A percentile compares a stretch with the other conserved stretches of the same genome.
phyloP scores from a whole-genome alignment of 64 coral and sea anemone genomes.

The Pocillopora verrucosa region DNA sequence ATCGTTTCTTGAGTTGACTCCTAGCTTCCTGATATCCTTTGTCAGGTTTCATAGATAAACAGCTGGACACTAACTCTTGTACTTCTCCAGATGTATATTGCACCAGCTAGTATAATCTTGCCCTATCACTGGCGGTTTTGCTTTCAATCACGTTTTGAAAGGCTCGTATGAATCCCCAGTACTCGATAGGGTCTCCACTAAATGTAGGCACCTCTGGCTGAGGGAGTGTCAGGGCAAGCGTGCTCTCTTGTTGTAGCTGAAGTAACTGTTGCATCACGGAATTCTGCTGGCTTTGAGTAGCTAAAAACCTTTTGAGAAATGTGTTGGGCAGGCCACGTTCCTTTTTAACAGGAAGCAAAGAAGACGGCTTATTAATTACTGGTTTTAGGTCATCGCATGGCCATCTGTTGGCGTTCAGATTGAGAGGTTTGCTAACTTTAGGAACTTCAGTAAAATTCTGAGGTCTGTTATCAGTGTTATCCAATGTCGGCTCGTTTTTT shows the following conservation, averaged over 20 bases:
- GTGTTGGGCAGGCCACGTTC: neutral
- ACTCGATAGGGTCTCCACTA: conserved; percentile 55
- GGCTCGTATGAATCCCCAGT: conserved; percentile 45
- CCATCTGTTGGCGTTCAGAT: neutral
- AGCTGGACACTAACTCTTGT: conserved; percentile 33
- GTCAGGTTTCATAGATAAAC: conserved; percentile 12
- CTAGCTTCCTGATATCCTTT: conserved; percentile 40
- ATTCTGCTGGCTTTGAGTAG: conserved; percentile 37
- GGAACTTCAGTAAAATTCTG: conserved; percentile 17
- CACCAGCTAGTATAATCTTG: conserved; percentile 39
- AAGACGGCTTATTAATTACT: conserved; percentile 8
- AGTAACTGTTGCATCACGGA: conserved; percentile 28
- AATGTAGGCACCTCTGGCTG: conserved; percentile 55
- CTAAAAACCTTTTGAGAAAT: conserved; percentile 1
- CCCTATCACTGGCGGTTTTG: conserved; percentile 21
- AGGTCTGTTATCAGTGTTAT: neutral
- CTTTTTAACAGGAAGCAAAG: neutral
- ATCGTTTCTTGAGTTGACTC: conserved; percentile 25
- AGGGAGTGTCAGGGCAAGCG: conserved; percentile 53
- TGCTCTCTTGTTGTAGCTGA: conserved; percentile 38
- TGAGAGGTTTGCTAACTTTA: conserved; percentile 5
- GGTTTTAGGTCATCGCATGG: neutral
- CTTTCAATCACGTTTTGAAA: conserved; percentile 51
- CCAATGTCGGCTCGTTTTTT: conserved; percentile 1
- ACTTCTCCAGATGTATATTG: conserved; percentile 45